Evolutionary conservation across 2,113 vertebrate species (phyloP).

Genomic region (Notarius lentiginosus): DNA sequence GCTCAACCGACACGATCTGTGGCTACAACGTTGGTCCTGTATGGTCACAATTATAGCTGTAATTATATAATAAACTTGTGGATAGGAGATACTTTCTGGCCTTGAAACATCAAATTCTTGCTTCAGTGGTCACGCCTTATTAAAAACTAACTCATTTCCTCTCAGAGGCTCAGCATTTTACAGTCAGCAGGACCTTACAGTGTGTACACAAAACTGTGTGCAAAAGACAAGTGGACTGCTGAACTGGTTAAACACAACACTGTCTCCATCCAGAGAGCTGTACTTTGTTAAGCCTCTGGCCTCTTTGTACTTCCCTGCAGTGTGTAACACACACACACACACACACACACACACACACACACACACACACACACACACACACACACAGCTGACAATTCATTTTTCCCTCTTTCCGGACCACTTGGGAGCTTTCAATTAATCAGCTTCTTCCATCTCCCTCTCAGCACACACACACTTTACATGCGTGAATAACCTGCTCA

Average conservation of each 20-base stretch:
- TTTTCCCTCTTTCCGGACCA: conserved; percentile 3
- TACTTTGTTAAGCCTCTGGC: not conserved
- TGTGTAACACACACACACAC: not conserved
- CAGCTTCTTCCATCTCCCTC: conserved; percentile 4
- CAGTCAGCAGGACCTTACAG: no score
- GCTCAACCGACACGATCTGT: not conserved
- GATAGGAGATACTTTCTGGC: not conserved
- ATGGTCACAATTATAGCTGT: not conserved
- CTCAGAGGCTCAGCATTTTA: not conserved
- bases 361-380: not conserved
- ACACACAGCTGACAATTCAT: conserved; percentile 23
- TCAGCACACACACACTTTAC: not conserved
- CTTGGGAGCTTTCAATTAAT: conserved; percentile 23
- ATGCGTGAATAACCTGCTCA: conserved; percentile 18
- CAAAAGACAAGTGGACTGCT: not conserved
- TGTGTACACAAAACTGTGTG: no score
- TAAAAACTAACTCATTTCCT: not conserved
- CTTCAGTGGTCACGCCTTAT: not conserved
- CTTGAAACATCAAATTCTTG: not conserved
- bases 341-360: conserved; percentile 21
- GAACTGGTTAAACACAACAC: not conserved
- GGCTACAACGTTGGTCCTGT: not conserved
- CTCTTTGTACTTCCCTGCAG: not conserved
- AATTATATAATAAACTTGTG: not conserved
- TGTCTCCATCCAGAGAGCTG: not conserved